Conservation (phyloP, 1,140 invertebrate species). For the Drosophila sulfurigaster region DNA sequence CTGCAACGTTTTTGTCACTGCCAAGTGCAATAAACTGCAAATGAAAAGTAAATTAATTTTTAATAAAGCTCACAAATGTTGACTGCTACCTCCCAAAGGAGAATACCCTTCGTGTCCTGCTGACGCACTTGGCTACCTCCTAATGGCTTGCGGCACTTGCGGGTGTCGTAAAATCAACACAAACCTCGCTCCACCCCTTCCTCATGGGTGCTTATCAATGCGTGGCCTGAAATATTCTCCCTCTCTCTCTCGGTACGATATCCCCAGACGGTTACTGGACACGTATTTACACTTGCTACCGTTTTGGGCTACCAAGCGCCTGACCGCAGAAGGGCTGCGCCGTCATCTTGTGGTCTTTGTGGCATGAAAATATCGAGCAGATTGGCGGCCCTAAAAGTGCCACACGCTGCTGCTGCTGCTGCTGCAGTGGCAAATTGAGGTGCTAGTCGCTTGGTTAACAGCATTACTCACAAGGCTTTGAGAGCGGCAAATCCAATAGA, state of each 20-base stretch:
- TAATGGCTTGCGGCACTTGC: conserved; percentile 78
- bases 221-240: conserved; percentile 25
- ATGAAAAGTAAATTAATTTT: conserved; percentile 83
- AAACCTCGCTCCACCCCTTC: conserved; percentile 23
- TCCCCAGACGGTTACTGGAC: conserved; percentile 7
- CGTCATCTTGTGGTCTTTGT: conserved; percentile 27
- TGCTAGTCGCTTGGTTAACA: conserved; percentile 18
- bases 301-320: conserved; percentile 39
- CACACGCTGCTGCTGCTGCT: not conserved
- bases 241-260: not conserved
- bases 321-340: conserved; percentile 63
- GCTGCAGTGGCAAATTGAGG: not conserved
- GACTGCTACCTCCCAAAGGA: conserved; percentile 12
- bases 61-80: conserved; percentile 76
- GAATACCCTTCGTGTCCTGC: conserved; percentile 23
- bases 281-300: conserved; percentile 40
- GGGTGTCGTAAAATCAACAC: conserved; percentile 80
- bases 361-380: conserved; percentile 38
- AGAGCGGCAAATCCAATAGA: conserved; percentile 29
- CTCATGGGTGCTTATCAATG: conserved; percentile 64
- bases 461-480: conserved; percentile 43
- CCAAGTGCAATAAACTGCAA: conserved; percentile 82
- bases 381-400: conserved; percentile 37
- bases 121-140: conserved; percentile 64
- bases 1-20: conserved; percentile 66